Base-by-base conservation (phyloP, 2,797 vertebrate genomes). In the Vipera ursinii region DNA sequence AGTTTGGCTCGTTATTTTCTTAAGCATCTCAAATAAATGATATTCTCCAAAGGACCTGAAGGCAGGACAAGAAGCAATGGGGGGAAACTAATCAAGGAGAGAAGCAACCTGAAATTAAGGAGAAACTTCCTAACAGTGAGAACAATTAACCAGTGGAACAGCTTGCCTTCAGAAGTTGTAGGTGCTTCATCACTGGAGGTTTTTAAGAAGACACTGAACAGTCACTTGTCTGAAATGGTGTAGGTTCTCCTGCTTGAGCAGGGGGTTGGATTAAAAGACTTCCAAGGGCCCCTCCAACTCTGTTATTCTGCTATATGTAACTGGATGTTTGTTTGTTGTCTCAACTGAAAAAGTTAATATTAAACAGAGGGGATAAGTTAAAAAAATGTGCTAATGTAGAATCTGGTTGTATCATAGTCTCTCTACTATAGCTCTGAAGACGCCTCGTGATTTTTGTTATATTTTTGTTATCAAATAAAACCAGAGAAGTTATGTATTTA, bases 401-500 rank as follows among this genome's bases (percentile, higher is more conserved):
- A 51, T 59, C 32, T 90, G 51, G 15, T 87, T 90, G 15, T 28
- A 56, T 53, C n/a, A n/a, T 32, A 63, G n/a, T 51, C 51, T 89
- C 9, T 4, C 32, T 57, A 51, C 13, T 24, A 57, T 53, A 6
- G 8, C 32, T 69, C 8, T 65, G 73, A 61, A 82, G 56, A n/a
- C 20, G 14, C 60, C 28, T 22, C 69, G 3, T 44, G 44, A 22
- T 61, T 55, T 87, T 65, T 95, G 92, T 38, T 90, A 91, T 86
- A 48, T 93, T 93, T 89, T 91, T 88, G 59, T 56, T 89, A 63
- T 15, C 0, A 57, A 61, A 85, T 57, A 89, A 96, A 90, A 59
- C 61, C 38, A 78, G 38, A 61, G n/a, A 93, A 92, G 90, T 90
- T 92, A 90, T 28, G 32, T 88, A 44, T 65, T 15, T 86, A 61